These are phyloP conservation scores for Morpho helenor DNA, from an alignment of 2,888 invertebrate genomes.

Conservation along the genomic window DNA sequence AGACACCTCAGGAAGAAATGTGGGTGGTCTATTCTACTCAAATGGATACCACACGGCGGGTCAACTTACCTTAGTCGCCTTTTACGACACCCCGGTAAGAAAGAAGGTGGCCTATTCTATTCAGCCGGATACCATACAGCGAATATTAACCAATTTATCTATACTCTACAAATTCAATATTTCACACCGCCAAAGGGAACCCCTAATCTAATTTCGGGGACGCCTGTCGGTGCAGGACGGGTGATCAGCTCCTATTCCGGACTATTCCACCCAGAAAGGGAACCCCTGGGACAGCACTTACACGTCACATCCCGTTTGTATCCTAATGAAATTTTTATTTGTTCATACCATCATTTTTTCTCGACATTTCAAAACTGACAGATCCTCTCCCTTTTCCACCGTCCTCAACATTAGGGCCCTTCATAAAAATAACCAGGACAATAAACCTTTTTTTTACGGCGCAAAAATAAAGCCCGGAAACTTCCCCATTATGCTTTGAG, in stretches of 20 bases:
- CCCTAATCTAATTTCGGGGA: no score
- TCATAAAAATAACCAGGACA: constrained; percentile 29
- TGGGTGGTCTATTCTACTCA: no score
- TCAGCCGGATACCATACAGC: no score
- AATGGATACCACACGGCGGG: no score
- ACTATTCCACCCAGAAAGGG: not conserved
- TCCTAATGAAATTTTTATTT: constrained; percentile 18
- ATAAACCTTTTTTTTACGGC: constrained; percentile 29
- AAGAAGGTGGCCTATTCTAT: no score
- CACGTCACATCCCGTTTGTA: constrained; percentile 4
- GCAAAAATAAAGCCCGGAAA: constrained; percentile 27
- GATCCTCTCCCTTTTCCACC: constrained; percentile 14
- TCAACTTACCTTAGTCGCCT: no score
- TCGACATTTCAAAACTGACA: constrained; percentile 24
- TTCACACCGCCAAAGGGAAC: constrained; percentile 2
- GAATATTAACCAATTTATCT: no score
- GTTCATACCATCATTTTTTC: constrained; percentile 20
- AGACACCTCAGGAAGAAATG: no score
- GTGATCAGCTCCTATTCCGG: no score
- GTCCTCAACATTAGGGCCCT: constrained; percentile 27
- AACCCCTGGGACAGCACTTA: constrained; percentile 6
- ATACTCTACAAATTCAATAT: not conserved
- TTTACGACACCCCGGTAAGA: no score
- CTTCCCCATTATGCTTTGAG: constrained; percentile 24
- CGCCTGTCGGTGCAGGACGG: no score